phyloP scores from a whole-genome alignment of 1,140 invertebrate species.

The Acyrthosiphon pisum region DNA sequence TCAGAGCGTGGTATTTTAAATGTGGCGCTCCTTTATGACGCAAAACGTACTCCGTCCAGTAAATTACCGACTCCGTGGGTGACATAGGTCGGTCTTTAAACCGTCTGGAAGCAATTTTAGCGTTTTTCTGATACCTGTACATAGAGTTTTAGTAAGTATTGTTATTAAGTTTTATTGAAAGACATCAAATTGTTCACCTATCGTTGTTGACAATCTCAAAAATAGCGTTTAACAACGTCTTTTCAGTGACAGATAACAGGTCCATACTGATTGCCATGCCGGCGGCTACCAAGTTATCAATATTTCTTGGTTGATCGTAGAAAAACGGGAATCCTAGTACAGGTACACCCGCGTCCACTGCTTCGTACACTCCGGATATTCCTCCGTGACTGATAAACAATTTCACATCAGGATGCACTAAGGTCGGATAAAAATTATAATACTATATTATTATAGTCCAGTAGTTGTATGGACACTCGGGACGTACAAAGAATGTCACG shows the following conservation, averaged over 20 bases:
- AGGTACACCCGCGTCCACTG: background rate
- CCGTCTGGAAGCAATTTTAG: background rate
- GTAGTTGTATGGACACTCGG: background rate
- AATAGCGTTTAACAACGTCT: background rate
- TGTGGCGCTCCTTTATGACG: background rate
- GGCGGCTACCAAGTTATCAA: background rate
- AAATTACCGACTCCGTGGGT: background rate
- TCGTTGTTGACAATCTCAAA: background rate
- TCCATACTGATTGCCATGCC: background rate
- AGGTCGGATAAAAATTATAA: background rate
- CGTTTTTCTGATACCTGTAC: background rate
- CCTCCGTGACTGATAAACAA: background rate
- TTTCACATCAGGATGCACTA: background rate
- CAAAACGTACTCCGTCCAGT: background rate
- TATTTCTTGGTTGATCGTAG: background rate
- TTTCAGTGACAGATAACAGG: background rate
- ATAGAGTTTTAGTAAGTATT: background rate
- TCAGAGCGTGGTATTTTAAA: background rate
- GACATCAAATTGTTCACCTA: background rate
- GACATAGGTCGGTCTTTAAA: background rate
- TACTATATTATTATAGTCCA: background rate
- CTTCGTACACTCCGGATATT: background rate
- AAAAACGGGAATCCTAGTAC: background rate
- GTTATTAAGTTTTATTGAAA: background rate
- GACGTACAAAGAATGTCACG: background rate